These are phyloP conservation scores for Andrena flavipes DNA, from an alignment of 2,888 invertebrate genomes.

Conservation along the genomic window DNA sequence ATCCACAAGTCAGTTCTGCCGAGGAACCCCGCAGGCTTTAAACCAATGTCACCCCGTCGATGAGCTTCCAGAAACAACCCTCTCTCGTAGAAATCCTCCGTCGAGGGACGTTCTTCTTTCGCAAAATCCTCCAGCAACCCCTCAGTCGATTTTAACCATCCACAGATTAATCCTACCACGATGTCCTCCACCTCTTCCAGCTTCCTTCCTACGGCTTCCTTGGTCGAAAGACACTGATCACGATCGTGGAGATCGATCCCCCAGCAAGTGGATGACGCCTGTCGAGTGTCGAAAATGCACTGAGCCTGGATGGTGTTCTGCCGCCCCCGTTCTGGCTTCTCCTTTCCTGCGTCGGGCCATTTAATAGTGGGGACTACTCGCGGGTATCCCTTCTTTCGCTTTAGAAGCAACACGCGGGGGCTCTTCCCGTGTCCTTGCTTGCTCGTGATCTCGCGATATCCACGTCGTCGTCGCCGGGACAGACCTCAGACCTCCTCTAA, in stretches of 20 bases:
- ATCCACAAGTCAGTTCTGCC: too few relatives aligned
- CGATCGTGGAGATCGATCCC: background rate
- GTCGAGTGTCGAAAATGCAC: conserved; percentile 80
- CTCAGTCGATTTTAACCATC: too few relatives aligned
- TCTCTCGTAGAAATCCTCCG: too few relatives aligned
- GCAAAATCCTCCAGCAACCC: too few relatives aligned
- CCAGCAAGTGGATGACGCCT: conserved; percentile 47
- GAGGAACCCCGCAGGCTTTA: too few relatives aligned
- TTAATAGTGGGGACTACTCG: conserved; percentile 72
- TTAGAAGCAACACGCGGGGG: conserved; percentile 30
- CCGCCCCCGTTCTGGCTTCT: conserved; percentile 73
- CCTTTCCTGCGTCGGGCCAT: conserved; percentile 63
- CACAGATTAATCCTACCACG: too few relatives aligned
- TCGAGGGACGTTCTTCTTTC: too few relatives aligned
- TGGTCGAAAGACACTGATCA: background rate
- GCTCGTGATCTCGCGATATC: conserved; percentile 54
- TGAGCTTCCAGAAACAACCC: too few relatives aligned
- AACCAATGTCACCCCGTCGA: too few relatives aligned
- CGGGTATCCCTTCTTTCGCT: conserved; percentile 70
- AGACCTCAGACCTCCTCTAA: conserved; percentile 22
- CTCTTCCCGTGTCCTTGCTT: conserved; percentile 62
- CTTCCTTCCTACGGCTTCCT: background rate
- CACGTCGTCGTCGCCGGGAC: conserved; percentile 32
- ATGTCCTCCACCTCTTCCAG: background rate
- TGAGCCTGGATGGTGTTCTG: conserved; percentile 77